A percentile compares a stretch with the other conserved stretches of the same genome.
phyloP scores from a whole-genome alignment of 1,140 invertebrate species.

The Drosophila mayri region DNA sequence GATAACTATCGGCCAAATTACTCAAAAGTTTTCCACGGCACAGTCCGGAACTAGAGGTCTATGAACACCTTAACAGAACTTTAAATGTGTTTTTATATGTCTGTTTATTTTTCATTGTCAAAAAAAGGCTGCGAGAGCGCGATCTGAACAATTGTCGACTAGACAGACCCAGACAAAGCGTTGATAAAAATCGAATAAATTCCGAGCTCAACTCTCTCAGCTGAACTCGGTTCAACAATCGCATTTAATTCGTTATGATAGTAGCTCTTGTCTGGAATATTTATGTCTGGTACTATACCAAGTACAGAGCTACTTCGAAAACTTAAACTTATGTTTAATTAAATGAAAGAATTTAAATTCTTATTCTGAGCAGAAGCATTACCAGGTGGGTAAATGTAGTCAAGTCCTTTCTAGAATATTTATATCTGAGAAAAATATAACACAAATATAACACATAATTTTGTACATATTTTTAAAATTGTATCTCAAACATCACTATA shows the following conservation, averaged over 20 bases:
- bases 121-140: slow-evolving; percentile 33
- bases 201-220: slow-evolving; percentile 39
- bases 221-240: slow-evolving; percentile 34
- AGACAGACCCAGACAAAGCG: slow-evolving; percentile 45
- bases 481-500: too few species aligned
- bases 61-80: slow-evolving; percentile 35
- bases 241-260: slow-evolving; percentile 36
- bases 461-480: too few species aligned
- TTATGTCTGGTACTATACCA: slow-evolving; percentile 24
- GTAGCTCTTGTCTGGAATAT: slow-evolving; percentile 34
- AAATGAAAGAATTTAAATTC: not conserved
- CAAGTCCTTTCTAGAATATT: not conserved
- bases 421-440: not conserved
- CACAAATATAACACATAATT: not conserved
- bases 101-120: slow-evolving; percentile 9
- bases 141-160: slow-evolving; percentile 26
- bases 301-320: not conserved
- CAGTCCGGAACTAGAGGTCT: slow-evolving; percentile 57
- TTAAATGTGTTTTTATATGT: slow-evolving; percentile 22
- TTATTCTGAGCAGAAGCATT: not conserved
- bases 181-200: slow-evolving; percentile 49
- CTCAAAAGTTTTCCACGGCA: slow-evolving; percentile 36
- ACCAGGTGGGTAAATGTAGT: not conserved
- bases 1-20: slow-evolving; percentile 27
- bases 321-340: too few species aligned